Evolutionary conservation across 2,113 vertebrate genomes (phyloP).

Genomic region (Xyrauchen texanus): DNA sequence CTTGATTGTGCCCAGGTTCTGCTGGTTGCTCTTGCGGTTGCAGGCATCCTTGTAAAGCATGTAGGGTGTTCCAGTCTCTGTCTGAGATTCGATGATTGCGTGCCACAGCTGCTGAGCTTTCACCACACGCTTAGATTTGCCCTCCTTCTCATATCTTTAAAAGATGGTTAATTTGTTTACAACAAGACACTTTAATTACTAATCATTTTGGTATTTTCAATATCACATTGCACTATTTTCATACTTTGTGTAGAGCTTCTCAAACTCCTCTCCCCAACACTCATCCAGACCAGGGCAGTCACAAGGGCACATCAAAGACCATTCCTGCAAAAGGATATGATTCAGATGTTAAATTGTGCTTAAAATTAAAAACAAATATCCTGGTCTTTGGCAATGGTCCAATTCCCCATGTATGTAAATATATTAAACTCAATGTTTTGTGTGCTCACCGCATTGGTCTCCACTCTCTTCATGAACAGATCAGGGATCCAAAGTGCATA

Average conservation of each 20-base stretch:
- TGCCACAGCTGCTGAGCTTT: constrained; percentile 97
- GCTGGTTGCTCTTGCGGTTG: constrained; percentile 96
- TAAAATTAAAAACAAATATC: not conserved
- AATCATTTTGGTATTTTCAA: not conserved
- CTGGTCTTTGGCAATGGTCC: too few species aligned
- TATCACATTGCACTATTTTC: not conserved
- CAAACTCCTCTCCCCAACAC: constrained; percentile 96
- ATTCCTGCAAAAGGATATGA: constrained; percentile 76
- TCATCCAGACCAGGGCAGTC: constrained; percentile 93
- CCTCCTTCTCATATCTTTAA: constrained; percentile 86
- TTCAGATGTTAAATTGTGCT: too few species aligned
- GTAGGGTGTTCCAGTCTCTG: constrained; percentile 93
- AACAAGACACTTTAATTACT: not conserved
- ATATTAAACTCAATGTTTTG: not conserved
- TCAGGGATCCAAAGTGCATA: constrained; percentile 97
- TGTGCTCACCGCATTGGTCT: constrained; percentile 85
- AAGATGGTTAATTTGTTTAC: not conserved
- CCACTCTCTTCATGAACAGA: constrained; percentile 96
- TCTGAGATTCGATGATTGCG: constrained; percentile 94
- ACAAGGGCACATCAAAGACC: constrained; percentile 95
- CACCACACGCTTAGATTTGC: constrained; percentile 83
- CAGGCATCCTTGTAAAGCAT: constrained; percentile 98
- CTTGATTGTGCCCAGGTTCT: constrained; percentile 96
- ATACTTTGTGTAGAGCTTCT: constrained; percentile 90
- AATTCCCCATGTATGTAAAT: too few species aligned